Base-by-base conservation (phyloP, 2,797 vertebrate genomes). In the Gobionotothen gibberifrons region DNA sequence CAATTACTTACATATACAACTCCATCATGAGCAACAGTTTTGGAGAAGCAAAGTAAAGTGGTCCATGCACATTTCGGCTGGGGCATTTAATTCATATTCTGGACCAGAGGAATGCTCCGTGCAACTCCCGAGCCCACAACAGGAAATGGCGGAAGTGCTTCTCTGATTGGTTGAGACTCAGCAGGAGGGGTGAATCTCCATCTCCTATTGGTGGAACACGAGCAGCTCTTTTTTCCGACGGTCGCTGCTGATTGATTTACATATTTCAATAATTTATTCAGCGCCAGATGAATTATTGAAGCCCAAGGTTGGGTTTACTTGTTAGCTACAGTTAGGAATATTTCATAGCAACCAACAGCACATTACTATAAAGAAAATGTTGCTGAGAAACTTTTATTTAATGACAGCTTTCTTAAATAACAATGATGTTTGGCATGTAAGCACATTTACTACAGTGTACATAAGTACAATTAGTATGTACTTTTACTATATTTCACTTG, bases 231-330 rank as follows among this genome's bases (percentile, higher is more conserved):
- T 77, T 83, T 76, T 59, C 76, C 71, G 65, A 74, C 57, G n/a
- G 43, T 52, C 8, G 59, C 77, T 10, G 63, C 70, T 87, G 87
- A 90, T 80, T 67, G 84, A 89, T 66, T 56, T 57, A 78, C 70
- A 79, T 44, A 69, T 87, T 87, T 92, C 29, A 94, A 94, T 94
- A 79, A 94, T 94, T 94, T 42, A 95, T 90, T 83, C 76, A 82
- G 72, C 12, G 73, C 57, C 58, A 21, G 36, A 86, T 94, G 2
- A 94, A 94, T 94, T 87, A 95, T 94, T 95, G 32, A 94, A 73
- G 67, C 17, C 13, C 12, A n/a, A 52, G 79, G 80, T 64, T 66
- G 84, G 53, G 68, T 76, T 85, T 64, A 85, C 76, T 19, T 64
- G 75, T 85, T 76, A 71, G 84, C 29, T 60, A 82, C 76, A 75